Conservation (phyloP, 2,888 invertebrate genomes). For the Dynastes tityus region DNA sequence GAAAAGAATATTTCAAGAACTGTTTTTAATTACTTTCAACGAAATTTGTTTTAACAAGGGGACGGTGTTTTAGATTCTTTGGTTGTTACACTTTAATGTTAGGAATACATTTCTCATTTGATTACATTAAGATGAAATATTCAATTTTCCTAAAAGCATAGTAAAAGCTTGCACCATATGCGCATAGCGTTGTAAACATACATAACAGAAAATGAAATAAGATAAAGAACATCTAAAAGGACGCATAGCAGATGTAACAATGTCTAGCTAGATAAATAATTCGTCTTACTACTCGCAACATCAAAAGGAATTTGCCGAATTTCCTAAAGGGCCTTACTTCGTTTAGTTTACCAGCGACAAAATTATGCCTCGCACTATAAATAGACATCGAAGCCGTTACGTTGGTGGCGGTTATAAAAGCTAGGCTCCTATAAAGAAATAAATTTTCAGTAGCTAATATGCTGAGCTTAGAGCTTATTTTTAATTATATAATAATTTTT, state of each 20-base stretch:
- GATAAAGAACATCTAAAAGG: slow-evolving; percentile 11
- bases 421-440: too few species aligned
- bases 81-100: too few species aligned
- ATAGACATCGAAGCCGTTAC: too few species aligned
- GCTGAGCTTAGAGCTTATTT: too few species aligned
- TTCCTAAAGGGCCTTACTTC: slow-evolving; percentile 27
- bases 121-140: background rate
- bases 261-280: slow-evolving; percentile 23
- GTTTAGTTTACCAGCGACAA: background rate
- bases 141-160: background rate
- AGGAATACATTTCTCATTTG: background rate
- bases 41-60: too few species aligned
- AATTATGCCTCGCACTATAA: too few species aligned
- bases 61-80: too few species aligned
- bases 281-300: slow-evolving; percentile 17
- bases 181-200: background rate
- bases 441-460: too few species aligned
- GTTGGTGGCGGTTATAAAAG: too few species aligned
- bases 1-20: too few species aligned
- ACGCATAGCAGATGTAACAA: slow-evolving; percentile 15
- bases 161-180: background rate
- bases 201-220: slow-evolving; percentile 25
- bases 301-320: slow-evolving; percentile 18
- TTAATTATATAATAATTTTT: too few species aligned
- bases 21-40: too few species aligned